Evolutionary conservation across 2,888 invertebrate species (phyloP).

Genomic region (Rhaphigaster nebulosa): DNA sequence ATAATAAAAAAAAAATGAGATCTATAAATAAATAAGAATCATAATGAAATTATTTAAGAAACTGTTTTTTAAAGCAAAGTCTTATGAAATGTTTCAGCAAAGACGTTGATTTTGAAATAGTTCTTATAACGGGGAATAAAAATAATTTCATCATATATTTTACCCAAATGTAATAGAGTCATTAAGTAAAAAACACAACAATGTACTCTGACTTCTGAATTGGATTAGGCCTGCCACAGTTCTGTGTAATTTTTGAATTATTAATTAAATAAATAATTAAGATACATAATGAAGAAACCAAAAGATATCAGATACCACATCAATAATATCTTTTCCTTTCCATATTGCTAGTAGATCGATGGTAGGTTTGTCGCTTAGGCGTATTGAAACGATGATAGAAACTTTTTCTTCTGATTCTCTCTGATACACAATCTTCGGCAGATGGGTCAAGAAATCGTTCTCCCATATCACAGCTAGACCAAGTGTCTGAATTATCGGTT

Average conservation of each 20-base stretch:
- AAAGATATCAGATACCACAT: conserved; percentile 64
- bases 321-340: conserved; percentile 68
- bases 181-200: neutral
- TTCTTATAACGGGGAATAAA: neutral
- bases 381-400: conserved; percentile 91
- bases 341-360: conserved; percentile 61
- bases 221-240: neutral
- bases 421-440: conserved; percentile 76
- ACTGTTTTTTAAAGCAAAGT: neutral
- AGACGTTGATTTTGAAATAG: neutral
- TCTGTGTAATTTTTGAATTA: neutral
- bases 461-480: conserved; percentile 76
- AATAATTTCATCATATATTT: neutral
- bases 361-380: conserved; percentile 68
- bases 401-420: conserved; percentile 89
- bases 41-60: neutral
- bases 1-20: conserved; percentile 32
- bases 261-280: conserved; percentile 5
- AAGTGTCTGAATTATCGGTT: conserved; percentile 74
- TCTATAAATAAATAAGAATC: neutral
- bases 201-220: neutral
- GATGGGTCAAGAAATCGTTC: conserved; percentile 67
- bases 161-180: neutral
- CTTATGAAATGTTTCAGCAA: neutral
- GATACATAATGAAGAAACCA: neutral